A percentile compares a stretch with the other conserved stretches of the same genome.
phyloP scores from a whole-genome alignment of 2,113 vertebrate species.

The Marmota monax region DNA sequence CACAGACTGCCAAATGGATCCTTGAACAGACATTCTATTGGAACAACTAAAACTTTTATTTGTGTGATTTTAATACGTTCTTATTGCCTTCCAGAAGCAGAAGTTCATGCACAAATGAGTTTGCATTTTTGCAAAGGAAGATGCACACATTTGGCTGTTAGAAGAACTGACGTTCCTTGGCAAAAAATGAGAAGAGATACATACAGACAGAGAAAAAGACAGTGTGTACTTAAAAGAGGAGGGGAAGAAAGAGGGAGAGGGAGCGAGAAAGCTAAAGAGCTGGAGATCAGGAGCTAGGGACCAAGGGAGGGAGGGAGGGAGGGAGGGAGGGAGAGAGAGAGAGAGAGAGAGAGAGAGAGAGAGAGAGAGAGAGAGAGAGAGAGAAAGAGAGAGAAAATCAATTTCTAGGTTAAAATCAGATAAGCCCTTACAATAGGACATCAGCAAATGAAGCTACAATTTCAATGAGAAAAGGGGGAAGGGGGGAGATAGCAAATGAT shows the following conservation, averaged over 20 bases:
- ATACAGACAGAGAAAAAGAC: neutral
- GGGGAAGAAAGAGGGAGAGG: too few relatives aligned
- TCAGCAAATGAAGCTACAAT: conserved; percentile 53
- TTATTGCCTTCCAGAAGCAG: conserved; percentile 39
- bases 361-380: neutral
- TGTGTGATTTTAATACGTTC: conserved; percentile 65
- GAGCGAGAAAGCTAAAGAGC: too few relatives aligned
- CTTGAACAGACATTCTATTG: conserved; percentile 38
- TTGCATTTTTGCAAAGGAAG: conserved; percentile 54
- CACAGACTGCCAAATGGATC: conserved; percentile 1
- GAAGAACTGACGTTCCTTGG: conserved; percentile 20
- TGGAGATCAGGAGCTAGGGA: neutral
- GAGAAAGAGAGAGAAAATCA: neutral
- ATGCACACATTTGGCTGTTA: neutral
- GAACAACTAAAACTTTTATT: conserved; percentile 55
- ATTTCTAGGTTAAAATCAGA: conserved; percentile 69
- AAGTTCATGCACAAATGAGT: conserved; percentile 58
- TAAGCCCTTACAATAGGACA: conserved; percentile 61
- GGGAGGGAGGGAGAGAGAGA: neutral
- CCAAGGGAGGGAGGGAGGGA: neutral
- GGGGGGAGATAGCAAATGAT: conserved; percentile 32
- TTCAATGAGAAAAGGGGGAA: conserved; percentile 21
- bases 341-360: too few relatives aligned
- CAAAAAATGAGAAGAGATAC: neutral
- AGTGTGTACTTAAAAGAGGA: neutral